Evolutionary conservation across 1,140 invertebrate genomes (phyloP).

Genomic region (honey bee (Apis mellifera)): DNA sequence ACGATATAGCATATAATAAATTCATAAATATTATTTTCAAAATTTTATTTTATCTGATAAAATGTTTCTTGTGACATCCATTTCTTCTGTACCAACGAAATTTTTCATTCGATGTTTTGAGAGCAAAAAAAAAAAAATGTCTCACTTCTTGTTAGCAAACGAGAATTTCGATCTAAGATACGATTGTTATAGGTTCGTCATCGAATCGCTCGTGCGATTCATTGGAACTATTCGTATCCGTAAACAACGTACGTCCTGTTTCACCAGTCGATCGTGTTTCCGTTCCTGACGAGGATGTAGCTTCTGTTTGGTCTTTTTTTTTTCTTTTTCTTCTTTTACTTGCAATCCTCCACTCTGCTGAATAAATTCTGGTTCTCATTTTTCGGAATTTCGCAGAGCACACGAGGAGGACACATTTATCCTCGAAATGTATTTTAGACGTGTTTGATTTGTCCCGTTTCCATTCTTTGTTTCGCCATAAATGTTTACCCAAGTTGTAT

Average conservation of each 20-base stretch:
- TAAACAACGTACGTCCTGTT: conserved; percentile 52
- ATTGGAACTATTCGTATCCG: conserved; percentile 28
- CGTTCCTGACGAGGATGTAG: conserved; percentile 26
- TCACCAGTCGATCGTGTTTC: conserved; percentile 44
- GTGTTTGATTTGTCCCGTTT: conserved; percentile 5
- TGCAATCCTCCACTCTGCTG: neutral
- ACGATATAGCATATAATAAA: too few species aligned
- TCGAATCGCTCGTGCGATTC: conserved; percentile 35
- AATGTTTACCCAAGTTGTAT: neutral
- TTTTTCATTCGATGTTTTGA: neutral
- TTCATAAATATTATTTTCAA: too few species aligned
- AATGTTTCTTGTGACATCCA: neutral
- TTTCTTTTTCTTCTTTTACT: neutral
- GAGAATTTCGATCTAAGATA: neutral
- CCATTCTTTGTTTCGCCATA: neutral
- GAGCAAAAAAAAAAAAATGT: neutral
- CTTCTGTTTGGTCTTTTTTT: neutral
- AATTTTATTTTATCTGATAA: too few species aligned
- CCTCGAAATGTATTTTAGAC: neutral
- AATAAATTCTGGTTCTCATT: neutral
- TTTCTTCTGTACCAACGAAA: neutral
- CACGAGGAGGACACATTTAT: neutral
- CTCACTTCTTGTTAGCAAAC: neutral
- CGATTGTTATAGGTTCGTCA: neutral
- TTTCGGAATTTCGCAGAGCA: neutral